Conservation (phyloP, 2,888 invertebrate genomes). For the Nomada flava region DNA sequence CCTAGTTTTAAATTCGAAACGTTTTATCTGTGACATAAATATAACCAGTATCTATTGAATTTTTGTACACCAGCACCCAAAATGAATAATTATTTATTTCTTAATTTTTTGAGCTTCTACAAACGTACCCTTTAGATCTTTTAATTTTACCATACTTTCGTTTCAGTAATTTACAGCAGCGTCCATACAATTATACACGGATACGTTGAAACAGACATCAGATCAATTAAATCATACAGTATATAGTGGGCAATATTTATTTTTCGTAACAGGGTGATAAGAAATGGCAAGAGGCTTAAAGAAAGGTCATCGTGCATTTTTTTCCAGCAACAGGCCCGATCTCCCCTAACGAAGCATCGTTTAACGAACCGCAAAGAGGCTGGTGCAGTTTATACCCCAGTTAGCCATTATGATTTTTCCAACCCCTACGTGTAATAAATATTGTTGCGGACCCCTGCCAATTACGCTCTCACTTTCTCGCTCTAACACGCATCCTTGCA, state of each 20-base stretch:
- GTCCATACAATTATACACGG: not conserved
- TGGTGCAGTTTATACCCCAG: constrained; percentile 79
- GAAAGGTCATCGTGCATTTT: constrained; percentile 3
- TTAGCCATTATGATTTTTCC: constrained; percentile 80
- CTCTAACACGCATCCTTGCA: constrained; percentile 16
- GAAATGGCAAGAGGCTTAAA: not conserved
- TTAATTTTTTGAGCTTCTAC: too few species aligned
- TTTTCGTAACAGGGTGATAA: not conserved
- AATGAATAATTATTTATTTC: too few species aligned
- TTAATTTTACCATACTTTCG: not conserved
- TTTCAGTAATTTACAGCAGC: not conserved
- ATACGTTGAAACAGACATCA: too few species aligned
- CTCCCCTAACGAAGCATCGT: constrained; percentile 71
- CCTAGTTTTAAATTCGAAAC: too few species aligned
- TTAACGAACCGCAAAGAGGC: constrained; percentile 83
- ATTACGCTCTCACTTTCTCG: constrained; percentile 73
- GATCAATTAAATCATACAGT: too few species aligned
- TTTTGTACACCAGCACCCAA: too few species aligned
- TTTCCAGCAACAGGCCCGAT: constrained; percentile 27
- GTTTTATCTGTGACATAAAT: too few species aligned
- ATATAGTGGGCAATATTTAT: not conserved
- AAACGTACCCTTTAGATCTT: too few species aligned
- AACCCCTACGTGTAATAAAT: constrained; percentile 80
- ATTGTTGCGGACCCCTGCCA: constrained; percentile 81
- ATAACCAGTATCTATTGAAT: too few species aligned